phyloP scores from a whole-genome alignment of 2,113 vertebrate genomes.

The Laterallus jamaicensis region DNA sequence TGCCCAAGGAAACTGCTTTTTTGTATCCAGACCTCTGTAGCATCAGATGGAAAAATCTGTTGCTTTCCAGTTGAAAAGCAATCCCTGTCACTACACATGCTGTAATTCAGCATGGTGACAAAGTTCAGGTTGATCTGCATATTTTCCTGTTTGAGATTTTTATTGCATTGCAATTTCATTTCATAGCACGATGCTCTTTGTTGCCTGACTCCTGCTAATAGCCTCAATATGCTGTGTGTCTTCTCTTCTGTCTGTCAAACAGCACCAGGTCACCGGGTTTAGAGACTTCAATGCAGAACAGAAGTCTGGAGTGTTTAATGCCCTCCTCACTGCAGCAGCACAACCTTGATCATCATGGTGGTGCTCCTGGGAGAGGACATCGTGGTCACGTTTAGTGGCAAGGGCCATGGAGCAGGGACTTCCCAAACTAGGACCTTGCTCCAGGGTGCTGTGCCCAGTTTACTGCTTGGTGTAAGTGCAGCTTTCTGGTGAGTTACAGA shows the following conservation, averaged over 20 bases:
- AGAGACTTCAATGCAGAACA: neutral
- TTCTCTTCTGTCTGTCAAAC: neutral
- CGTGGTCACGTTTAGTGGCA: fast-evolving
- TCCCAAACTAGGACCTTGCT: neutral
- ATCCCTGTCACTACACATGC: neutral
- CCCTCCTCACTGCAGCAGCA: neutral
- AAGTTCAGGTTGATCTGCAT: conserved; percentile 44
- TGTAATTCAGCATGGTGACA: conserved; percentile 9
- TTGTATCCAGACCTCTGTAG: neutral
- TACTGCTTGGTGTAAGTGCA: fast-evolving
- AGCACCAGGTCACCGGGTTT: neutral
- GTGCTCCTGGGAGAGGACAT: neutral
- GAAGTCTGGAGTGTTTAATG: neutral
- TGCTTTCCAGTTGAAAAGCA: conserved; percentile 35
- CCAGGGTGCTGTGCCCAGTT: neutral
- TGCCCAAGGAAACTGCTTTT: neutral
- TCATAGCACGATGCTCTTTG: neutral
- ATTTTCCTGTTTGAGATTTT: neutral
- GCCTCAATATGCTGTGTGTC: conserved; percentile 25
- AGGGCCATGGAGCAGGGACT: neutral
- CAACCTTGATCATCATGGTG: neutral
- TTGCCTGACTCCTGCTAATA: conserved; percentile 30
- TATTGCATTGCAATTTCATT: conserved; percentile 22
- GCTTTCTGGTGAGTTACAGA: neutral
- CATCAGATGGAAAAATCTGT: conserved; percentile 5